Base-by-base conservation (phyloP, 2,797 vertebrate genomes). In the Rhinophrynus dorsalis region DNA sequence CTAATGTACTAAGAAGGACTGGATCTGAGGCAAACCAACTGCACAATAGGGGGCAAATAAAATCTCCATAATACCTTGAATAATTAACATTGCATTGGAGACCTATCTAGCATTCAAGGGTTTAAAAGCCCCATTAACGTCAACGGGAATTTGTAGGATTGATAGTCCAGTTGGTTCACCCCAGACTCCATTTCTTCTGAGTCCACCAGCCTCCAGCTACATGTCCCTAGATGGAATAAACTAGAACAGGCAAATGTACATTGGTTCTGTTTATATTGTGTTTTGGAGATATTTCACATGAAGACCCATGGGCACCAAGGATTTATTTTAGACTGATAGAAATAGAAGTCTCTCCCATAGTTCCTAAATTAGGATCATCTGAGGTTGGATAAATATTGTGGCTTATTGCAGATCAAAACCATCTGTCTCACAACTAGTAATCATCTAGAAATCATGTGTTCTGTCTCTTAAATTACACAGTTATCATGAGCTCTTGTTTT, bases 401-500 rank as follows among this genome's bases (percentile, higher is more conserved):
- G 21, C 55, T 38, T 57, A 54, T 27, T 13, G 4, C 0, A 0
- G 47, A 70, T 33, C 66, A 77, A 80, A 78, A 67, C 76, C 83
- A 84, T 88, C 79, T 88, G 81, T 77, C 83, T 76, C 59, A 75
- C 75, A 84, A 84, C 78, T 73, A 77, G 68, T 37, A 18, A 78
- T 74, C 80, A 74, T 56, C 33, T 24, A 58, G 21, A 58, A 58
- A 38, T 24, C 21, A 56, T 44, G 73, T 83, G 81, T 80, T 84
- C 83, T 81, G 79, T 79, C 84, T 86, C 78, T 84, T 85, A 78
- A 85, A 85, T 82, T 82, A 82, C 78, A 83, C 79, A 81, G 79
- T 80, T 84, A 79, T 80, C 80, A 81, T 71, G 80, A 80, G 75
- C 44, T 77, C 77, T 80, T 83, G 74, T 79, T 82, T 83, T 77